Evolutionary conservation across 1,140 invertebrate genomes (phyloP).

Genomic region (Bombus difficillimus): DNA sequence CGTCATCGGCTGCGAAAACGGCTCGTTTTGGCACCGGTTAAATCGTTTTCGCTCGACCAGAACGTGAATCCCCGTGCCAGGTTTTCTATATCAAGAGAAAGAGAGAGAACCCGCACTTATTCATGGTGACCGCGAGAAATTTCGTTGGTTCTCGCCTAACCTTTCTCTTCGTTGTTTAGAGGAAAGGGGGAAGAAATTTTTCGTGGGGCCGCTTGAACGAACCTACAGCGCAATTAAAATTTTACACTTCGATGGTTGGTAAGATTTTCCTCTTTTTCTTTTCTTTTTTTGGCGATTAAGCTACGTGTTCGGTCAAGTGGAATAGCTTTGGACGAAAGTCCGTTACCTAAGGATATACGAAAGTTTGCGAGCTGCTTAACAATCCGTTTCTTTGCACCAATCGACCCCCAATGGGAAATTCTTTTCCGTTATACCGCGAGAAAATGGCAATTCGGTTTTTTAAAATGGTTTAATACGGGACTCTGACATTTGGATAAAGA

Average conservation of each 20-base stretch:
- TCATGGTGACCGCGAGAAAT: not conserved
- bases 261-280: not conserved
- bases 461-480: not conserved
- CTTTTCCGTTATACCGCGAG: not conserved
- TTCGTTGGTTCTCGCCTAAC: not conserved
- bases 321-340: not conserved
- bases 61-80: not conserved
- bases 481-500: not conserved
- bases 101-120: not conserved
- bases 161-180: not conserved
- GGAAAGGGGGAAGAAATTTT: slow-evolving; percentile 2
- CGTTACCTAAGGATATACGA: not conserved
- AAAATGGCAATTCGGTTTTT: too few species aligned
- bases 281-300: not conserved
- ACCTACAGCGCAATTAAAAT: not conserved
- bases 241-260: slow-evolving; percentile 4
- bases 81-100: not conserved
- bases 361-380: not conserved
- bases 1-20: slow-evolving; percentile 25
- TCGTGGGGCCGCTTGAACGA: not conserved
- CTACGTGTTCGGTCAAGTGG: not conserved
- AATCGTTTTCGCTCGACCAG: not conserved
- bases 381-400: not conserved
- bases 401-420: not conserved
- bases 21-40: slow-evolving; percentile 12